A percentile compares a stretch with the other conserved stretches of the same genome.
Evolutionary conservation across 2,113 vertebrate genomes (phyloP).

Genomic region (Ancistrus triradiatus): DNA sequence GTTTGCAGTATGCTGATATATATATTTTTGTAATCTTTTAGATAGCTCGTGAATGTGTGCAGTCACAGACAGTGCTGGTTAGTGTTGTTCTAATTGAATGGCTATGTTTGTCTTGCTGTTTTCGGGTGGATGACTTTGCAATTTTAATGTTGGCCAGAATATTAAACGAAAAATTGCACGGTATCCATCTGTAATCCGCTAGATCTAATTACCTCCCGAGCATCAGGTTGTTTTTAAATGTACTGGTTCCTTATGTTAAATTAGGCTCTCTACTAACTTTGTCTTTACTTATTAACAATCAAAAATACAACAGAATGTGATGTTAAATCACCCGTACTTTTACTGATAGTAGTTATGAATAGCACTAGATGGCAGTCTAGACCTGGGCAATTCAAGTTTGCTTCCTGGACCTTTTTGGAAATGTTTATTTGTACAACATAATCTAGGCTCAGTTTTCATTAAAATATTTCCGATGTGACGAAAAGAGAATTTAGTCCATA

Average conservation of each 20-base stretch:
- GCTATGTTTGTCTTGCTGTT: constrained; percentile 80
- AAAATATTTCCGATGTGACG: too few species aligned
- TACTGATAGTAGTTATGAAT: neutral
- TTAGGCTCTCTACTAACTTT: neutral
- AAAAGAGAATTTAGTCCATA: too few species aligned
- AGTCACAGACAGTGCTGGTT: too few species aligned
- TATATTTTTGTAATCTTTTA: neutral
- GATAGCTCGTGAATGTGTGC: too few species aligned
- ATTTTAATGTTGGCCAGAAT: constrained; percentile 76
- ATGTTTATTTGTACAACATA: neutral
- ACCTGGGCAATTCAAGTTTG: neutral
- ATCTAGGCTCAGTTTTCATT: too few species aligned
- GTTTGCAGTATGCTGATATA: too few species aligned
- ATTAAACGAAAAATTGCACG: constrained; percentile 86
- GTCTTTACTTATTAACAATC: too few species aligned
- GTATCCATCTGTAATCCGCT: constrained; percentile 96
- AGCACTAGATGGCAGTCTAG: constrained; percentile 60
- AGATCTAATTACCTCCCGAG: constrained; percentile 59
- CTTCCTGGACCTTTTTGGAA: neutral
- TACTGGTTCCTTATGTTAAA: neutral
- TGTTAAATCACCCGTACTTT: too few species aligned
- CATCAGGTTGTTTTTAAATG: neutral
- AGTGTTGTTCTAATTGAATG: neutral
- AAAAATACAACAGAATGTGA: too few species aligned
- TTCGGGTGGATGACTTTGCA: constrained; percentile 92